phyloP scores from a whole-genome alignment of 2,888 invertebrate species.

The Cosmorhoe ocellata region DNA sequence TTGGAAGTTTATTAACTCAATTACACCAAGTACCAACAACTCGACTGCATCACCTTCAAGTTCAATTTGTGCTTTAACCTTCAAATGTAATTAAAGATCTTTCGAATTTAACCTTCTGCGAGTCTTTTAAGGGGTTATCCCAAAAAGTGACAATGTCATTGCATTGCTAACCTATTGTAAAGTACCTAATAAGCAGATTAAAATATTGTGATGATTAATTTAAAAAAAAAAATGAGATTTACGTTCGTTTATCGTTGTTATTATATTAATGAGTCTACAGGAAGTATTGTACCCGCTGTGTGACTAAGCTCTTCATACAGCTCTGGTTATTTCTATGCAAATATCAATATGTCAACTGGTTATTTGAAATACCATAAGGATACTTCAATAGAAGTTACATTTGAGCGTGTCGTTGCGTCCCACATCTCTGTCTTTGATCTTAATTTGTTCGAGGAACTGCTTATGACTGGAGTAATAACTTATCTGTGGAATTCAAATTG shows the following conservation, averaged over 20 bases:
- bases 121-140: conserved; percentile 7
- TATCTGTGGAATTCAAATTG: conserved; percentile 31
- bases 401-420: conserved; percentile 37
- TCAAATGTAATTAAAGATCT: conserved; percentile 1
- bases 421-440: conserved; percentile 47
- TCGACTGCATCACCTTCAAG: conserved; percentile 26
- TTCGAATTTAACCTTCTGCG: conserved; percentile 11
- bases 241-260: background rate
- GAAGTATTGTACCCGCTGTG: conserved; percentile 15
- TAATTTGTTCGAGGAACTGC: conserved; percentile 34
- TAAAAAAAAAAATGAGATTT: too few relatives aligned
- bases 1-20: conserved; percentile 18
- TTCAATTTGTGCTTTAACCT: conserved; percentile 24
- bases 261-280: conserved; percentile 13
- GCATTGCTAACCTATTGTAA: background rate
- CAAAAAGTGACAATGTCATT: background rate
- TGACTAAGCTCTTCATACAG: conserved; percentile 21
- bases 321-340: conserved; percentile 44
- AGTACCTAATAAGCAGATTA: too few relatives aligned
- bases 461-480: conserved; percentile 32
- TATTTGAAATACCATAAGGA: conserved; percentile 28
- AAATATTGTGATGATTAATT: too few relatives aligned
- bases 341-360: conserved; percentile 27
- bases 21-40: conserved; percentile 28
- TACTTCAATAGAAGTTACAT: conserved; percentile 18